Base-by-base conservation (phyloP, 1,140 invertebrate genomes). In the Oncopeltus fasciatus region DNA sequence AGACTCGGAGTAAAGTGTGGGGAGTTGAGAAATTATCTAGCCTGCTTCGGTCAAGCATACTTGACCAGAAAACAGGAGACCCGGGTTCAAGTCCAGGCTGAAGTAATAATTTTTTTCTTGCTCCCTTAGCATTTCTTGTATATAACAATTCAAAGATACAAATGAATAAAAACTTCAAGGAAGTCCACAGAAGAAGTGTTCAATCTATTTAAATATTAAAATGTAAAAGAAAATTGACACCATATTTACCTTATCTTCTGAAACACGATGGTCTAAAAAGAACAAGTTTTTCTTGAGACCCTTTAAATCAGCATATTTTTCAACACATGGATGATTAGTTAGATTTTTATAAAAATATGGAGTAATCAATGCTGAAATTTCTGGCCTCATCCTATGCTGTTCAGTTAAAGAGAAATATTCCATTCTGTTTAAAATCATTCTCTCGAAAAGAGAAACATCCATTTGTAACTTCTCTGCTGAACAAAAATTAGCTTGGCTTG, bases 381-480 rank as follows among this genome's bases (percentile, higher is more conserved):
- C 78, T 0, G 79, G 80, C 8, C 82, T 72, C 83, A 85, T 85
- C 51, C 83, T 74, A 68, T 84, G 81, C 68, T 85, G 83, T 3
- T 79, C 74, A 58, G 71, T 67, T 1, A 84, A 73, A 2, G 73
- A 70, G 2, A 74, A 70, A 64, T 74, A 78, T 47, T 79, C 74
- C 9, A 82, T 72, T 0, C 76, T 72, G 69, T 51, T 86, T 82
- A 49, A 82, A 74, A 67, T 76, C 82, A 53, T 81, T 67, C 62
- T 72, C 78, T 26, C 79, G 80, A 47, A 86, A 70, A 38, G 73
- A 69, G 69, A 80, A 80, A 56, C 78, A 77, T 8, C 83, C 16
- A 85, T 70, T 49, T 81, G 74, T 66, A 76, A 81, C 44, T 80
- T 67, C 59, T 70, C 76, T 21, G 79, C 80, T 43, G 85, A 70